Evolutionary conservation across 2,888 invertebrate genomes (phyloP).

Genomic region (Nymphalis urticae): DNA sequence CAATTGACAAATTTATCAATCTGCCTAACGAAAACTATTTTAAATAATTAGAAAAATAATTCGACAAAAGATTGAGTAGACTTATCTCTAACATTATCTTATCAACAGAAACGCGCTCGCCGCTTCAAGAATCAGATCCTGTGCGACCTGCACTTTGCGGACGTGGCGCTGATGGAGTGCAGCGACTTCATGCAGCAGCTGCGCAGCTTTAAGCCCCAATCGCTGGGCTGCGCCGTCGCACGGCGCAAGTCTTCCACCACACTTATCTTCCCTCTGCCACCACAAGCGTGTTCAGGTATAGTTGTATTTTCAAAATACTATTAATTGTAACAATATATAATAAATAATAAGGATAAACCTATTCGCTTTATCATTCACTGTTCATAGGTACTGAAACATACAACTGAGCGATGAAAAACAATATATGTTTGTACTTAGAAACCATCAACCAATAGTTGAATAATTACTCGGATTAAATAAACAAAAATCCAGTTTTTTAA

Average conservation of each 20-base stretch:
- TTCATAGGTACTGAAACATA: too few relatives aligned
- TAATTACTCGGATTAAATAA: too few relatives aligned
- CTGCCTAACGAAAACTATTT: too few relatives aligned
- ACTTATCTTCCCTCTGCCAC: slow-evolving; percentile 95
- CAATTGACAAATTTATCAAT: too few relatives aligned
- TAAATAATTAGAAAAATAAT: too few relatives aligned
- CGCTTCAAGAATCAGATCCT: slow-evolving; percentile 93
- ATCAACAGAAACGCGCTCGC: slow-evolving; percentile 81
- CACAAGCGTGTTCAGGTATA: slow-evolving; percentile 95
- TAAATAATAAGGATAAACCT: too few relatives aligned
- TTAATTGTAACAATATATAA: not conserved
- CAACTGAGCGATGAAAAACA: too few relatives aligned
- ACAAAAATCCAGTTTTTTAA: too few relatives aligned
- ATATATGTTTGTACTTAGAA: too few relatives aligned
- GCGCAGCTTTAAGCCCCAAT: slow-evolving; percentile 97
- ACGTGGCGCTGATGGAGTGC: slow-evolving; percentile 98
- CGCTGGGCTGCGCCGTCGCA: slow-evolving; percentile 96
- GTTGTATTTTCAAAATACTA: not conserved
- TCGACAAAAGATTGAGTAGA: not conserved
- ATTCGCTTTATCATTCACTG: too few relatives aligned
- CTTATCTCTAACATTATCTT: not conserved
- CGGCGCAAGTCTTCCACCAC: slow-evolving; percentile 96
- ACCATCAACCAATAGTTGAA: too few relatives aligned
- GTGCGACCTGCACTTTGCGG: slow-evolving; percentile 97
- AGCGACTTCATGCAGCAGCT: slow-evolving; percentile 98